Evolutionary conservation across 2,113 vertebrate species (phyloP).

Genomic region (Pseudopodoces humilis): DNA sequence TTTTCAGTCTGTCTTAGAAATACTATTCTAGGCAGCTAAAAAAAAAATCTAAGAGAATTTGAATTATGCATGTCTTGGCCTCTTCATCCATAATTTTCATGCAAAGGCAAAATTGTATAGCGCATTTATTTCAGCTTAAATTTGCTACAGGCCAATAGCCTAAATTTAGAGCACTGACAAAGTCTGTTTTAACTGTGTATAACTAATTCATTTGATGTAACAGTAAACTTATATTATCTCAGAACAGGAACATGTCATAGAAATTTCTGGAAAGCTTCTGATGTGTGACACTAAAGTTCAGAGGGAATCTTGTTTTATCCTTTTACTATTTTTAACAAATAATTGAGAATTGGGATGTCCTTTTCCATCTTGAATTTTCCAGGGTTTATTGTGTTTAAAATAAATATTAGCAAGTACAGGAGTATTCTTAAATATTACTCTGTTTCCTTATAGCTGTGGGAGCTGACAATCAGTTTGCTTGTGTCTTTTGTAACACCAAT

Average conservation of each 20-base stretch:
- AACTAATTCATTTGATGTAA: neutral
- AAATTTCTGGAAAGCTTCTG: neutral
- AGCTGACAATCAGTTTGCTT: neutral
- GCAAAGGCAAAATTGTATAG: neutral
- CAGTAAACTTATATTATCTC: neutral
- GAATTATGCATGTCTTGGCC: neutral
- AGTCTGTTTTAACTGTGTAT: neutral
- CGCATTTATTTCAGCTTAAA: neutral
- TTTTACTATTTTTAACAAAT: neutral
- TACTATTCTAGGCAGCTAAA: neutral
- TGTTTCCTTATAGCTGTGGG: neutral
- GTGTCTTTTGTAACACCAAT: neutral
- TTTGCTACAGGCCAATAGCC: neutral
- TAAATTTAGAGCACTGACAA: conserved; percentile 3
- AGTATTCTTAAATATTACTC: neutral
- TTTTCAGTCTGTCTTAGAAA: neutral
- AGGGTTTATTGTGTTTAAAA: neutral
- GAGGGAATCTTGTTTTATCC: neutral
- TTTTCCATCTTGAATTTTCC: neutral
- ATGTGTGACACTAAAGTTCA: neutral
- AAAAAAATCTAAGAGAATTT: neutral
- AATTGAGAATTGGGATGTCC: neutral
- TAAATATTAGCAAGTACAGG: neutral
- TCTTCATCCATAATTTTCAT: neutral
- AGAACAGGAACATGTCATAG: neutral